Base-by-base conservation (phyloP, 2,797 vertebrate genomes). In the Myotis planiceps region DNA sequence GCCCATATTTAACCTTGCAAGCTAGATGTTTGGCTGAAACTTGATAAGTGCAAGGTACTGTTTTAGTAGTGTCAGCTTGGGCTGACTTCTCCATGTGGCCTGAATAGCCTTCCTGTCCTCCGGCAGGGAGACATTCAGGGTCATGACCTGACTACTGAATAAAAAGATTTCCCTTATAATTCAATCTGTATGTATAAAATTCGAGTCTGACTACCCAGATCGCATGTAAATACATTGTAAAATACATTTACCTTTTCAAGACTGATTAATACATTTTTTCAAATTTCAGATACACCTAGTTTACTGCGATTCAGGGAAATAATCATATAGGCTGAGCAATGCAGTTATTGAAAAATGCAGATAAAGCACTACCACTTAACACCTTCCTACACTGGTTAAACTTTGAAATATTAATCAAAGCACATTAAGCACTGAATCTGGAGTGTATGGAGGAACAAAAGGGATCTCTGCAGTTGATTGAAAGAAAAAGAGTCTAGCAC, bases 391-490 rank as follows among this genome's bases (percentile, higher is more conserved):
- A 92, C 84, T 94, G 88, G 90, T 95, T 97, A 97, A 97, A 95
- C 60, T 90, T 65, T 92, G 87, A 92, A 95, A 90, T 27, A 72
- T 90, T 97, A 91, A 96, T 95, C 84, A 94, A 92, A 93, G 78
- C 60, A 3, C 45, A 78, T 97, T 98, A 98, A 97, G 76, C 94
- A 65, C 49, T 69, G 81, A 47, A 85, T 96, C 65, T 93, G 65
- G 90, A 95, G 76, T 92, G 55, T 58, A 23, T 32, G 25, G 47
- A 84, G 60, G 94, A 97, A 98, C 94, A 98, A 97, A 97, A 96
- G 90, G 58, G 7, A 53, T 94, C 75, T 96, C 87, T 90, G 92
- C 89, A 95, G 92, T 4, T 81, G 96, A 96, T 39, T 97, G 95
- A 96, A 96, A 96, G 69, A 42, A 55, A 23, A 71, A 27, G 83